A percentile compares a stretch with the other conserved stretches of the same genome.
Conservation (phyloP, 2,797 vertebrate species). For the Sebastes diaconus region DNA sequence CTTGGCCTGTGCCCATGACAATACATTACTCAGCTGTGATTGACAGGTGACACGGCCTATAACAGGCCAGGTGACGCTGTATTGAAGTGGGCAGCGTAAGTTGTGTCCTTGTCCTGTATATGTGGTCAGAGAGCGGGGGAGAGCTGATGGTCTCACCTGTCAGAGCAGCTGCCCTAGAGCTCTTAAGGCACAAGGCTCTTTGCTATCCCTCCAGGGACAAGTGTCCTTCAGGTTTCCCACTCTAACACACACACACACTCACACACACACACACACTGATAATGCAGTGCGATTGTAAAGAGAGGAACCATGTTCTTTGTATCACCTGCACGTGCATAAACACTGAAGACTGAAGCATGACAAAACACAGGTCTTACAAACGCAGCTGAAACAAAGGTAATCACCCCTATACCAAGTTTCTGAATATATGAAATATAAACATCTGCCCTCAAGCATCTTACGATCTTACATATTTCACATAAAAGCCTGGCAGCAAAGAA, state of each 20-base stretch:
- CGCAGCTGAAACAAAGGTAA: constrained; percentile 25
- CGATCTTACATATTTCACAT: constrained; percentile 40
- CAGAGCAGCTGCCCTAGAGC: constrained; percentile 37
- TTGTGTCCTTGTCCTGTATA: constrained; percentile 61
- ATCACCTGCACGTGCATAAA: neutral
- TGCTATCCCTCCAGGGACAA: constrained; percentile 20
- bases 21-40: constrained; percentile 53
- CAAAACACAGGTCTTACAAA: neutral
- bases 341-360: constrained; percentile 10
- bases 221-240: constrained; percentile 40
- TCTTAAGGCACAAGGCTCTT: constrained; percentile 44
- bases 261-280: neutral
- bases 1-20: constrained; percentile 54
- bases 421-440: constrained; percentile 33
- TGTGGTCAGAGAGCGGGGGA: constrained; percentile 34
- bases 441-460: constrained; percentile 24
- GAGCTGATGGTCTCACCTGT: constrained; percentile 57
- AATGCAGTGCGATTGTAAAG: neutral
- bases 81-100: constrained; percentile 41
- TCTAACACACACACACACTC: constrained; percentile 5
- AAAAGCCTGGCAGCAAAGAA: constrained; percentile 41
- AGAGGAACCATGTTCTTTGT: neutral
- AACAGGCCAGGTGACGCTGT: constrained; percentile 44
- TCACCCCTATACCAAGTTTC: constrained; percentile 8
- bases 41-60: constrained; percentile 65